A percentile compares a stretch with the other conserved stretches of the same genome.
Conservation (phyloP, 2,797 vertebrate genomes). For the Buceros bicornis region DNA sequence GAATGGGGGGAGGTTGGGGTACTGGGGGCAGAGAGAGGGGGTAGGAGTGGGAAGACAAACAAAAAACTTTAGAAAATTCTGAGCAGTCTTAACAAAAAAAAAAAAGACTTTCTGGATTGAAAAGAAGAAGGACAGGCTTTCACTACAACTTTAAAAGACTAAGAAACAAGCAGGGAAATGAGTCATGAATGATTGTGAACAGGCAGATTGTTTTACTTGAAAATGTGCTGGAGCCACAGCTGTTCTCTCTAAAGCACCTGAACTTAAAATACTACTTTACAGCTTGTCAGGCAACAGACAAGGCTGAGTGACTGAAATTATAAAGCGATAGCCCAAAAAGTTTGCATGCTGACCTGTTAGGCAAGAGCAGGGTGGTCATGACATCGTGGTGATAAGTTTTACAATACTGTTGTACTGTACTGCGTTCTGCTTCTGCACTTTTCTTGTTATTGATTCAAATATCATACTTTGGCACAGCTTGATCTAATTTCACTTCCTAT, state of each 20-base stretch:
- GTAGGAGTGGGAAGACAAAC: background rate
- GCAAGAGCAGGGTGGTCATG: background rate
- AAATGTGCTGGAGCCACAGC: rapidly evolving
- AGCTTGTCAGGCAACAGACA: background rate
- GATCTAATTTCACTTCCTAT: background rate
- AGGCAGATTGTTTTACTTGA: background rate
- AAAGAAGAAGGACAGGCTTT: background rate
- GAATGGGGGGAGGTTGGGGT: no score
- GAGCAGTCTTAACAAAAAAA: background rate
- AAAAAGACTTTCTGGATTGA: background rate
- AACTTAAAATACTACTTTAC: background rate
- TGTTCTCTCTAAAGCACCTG: background rate
- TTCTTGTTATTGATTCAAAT: background rate
- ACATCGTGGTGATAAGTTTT: background rate
- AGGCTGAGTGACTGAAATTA: background rate
- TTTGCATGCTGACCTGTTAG: rapidly evolving
- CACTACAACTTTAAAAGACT: background rate
- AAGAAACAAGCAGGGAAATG: background rate
- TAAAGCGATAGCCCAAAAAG: background rate
- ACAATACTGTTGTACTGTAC: background rate
- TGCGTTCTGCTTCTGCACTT: background rate
- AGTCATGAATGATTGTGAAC: background rate
- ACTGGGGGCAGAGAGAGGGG: rapidly evolving
- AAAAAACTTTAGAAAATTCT: background rate
- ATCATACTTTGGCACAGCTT: background rate